A percentile compares a stretch with the other conserved stretches of the same genome.
Conservation (phyloP, 2,113 vertebrate species). For the mouse (Mus musculus) region DNA sequence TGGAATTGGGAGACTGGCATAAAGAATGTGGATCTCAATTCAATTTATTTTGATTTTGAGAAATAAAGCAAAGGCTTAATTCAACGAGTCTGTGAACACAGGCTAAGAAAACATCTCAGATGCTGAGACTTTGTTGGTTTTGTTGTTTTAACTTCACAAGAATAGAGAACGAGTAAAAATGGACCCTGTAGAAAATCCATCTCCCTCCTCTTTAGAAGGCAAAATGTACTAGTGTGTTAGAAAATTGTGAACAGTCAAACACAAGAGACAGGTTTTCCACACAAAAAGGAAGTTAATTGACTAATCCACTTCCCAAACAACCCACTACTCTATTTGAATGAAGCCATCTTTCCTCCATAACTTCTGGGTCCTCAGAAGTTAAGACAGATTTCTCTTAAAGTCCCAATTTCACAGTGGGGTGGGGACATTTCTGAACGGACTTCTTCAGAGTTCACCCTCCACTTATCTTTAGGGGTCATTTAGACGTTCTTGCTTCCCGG, state of each 20-base stretch:
- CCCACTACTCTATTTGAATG: neutral
- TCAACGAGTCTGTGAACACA: neutral
- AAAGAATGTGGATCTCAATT: neutral
- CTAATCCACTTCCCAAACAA: neutral
- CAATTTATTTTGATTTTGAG: conserved; percentile 18
- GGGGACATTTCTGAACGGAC: neutral
- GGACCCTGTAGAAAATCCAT: neutral
- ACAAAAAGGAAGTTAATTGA: neutral
- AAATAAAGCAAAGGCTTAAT: neutral
- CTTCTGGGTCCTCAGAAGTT: neutral
- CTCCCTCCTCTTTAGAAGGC: neutral
- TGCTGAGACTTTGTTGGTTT: neutral
- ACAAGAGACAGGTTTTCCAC: neutral
- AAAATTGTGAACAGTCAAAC: neutral
- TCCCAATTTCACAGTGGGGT: neutral
- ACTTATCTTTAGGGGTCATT: neutral
- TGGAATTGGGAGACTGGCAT: neutral
- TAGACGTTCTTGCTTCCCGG: neutral
- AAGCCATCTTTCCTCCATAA: fast-evolving
- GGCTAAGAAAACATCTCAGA: neutral
- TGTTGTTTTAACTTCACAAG: neutral
- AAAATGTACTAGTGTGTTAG: neutral
- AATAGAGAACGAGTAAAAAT: neutral
- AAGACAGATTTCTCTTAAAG: conserved; percentile 25
- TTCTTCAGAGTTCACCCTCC: neutral